Evolutionary conservation across 2,797 vertebrate species (phyloP).

Genomic region (Bovichtus variegatus): DNA sequence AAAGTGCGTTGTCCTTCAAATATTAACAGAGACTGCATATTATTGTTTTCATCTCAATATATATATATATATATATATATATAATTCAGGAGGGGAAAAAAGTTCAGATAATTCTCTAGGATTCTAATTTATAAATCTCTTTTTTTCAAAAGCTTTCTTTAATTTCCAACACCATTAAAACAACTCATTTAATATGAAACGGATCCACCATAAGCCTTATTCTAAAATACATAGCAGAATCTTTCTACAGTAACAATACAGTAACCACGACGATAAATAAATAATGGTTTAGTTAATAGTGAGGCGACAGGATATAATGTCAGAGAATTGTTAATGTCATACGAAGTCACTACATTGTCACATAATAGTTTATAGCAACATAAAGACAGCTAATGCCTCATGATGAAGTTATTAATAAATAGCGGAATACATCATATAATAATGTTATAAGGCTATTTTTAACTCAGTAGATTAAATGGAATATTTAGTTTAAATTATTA

Average conservation of each 20-base stretch:
- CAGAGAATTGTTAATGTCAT: neutral
- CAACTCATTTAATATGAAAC: neutral
- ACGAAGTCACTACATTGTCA: neutral
- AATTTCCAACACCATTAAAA: neutral
- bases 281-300: neutral
- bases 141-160: neutral
- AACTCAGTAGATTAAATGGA: neutral
- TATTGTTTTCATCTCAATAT: too few relatives aligned
- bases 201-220: neutral
- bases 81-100: too few relatives aligned
- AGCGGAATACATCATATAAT: neutral
- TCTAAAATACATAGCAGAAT: too few relatives aligned
- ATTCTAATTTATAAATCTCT: neutral
- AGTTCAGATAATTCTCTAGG: neutral
- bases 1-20: neutral
- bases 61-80: too few relatives aligned
- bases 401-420: neutral
- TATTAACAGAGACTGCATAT: neutral
- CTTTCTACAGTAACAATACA: neutral
- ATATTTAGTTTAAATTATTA: neutral
- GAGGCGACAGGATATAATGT: neutral
- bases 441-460: neutral
- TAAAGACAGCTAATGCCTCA: neutral
- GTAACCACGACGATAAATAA: neutral
- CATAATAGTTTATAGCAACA: neutral